Evolutionary conservation across 2,797 vertebrate species (phyloP), one percentile per base, ranked within the genome.

Genomic region (Rhyacichthys aspro): DNA sequence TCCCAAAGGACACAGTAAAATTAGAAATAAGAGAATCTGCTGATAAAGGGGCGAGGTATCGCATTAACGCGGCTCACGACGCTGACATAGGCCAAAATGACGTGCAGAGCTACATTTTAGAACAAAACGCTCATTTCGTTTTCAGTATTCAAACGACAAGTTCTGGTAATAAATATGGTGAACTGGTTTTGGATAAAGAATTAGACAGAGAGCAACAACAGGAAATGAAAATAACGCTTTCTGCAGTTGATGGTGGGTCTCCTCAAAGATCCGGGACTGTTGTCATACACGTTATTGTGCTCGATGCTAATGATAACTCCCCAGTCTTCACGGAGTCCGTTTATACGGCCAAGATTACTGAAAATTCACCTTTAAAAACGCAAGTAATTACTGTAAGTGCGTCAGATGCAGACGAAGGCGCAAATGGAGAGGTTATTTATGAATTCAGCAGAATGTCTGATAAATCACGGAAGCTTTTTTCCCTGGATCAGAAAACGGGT

Each of bases 261-360:
- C 92, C 92, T 10, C 70, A 79, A 41, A 88, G 15, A 54, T 89
- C 89, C 11, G 83, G 89, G 1, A 90, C 77, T 16, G 58, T n/a
- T 0, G 12, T 70, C 11, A 63, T 84, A 7, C 69, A 60, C 6
- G 37, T 84, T 5, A 67, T 67, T 60, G 82, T 84, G 0, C 69
- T 89, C 0, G 90, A 93, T 50, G 82, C 85, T 33, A 93, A 92
- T 49, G 89, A 93, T 69, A 90, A 92, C 48, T 79, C 74, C 4
- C 90, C 90, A 0, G 53, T 87, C n/a, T 92, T 92, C 28, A 86
- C 39, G 17, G 71, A 90, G 58, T 32, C 70, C 3, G 17, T 83
- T 4, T 92, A 92, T 55, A 78, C 74, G 74, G 77, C 75, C 23
- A 91, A 33, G 44, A 16, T 92, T 5, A 57, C 50, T 11, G 91